phyloP scores from a whole-genome alignment of 2,113 vertebrate genomes.

The Psephotus haematonotus region DNA sequence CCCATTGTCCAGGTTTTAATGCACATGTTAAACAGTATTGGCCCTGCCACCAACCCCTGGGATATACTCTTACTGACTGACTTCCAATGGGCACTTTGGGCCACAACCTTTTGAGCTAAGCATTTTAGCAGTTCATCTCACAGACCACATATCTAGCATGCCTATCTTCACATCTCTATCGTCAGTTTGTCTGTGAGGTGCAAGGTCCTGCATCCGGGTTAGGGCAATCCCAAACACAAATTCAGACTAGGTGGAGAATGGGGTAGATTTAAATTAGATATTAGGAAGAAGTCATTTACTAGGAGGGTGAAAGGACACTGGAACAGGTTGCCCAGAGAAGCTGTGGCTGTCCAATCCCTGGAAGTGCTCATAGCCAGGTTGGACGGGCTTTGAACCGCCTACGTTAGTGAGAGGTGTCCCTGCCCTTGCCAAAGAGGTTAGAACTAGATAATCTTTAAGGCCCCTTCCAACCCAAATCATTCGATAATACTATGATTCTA shows the following conservation, averaged over 20 bases:
- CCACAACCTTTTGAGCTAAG: neutral
- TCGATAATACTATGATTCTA: neutral
- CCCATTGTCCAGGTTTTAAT: neutral
- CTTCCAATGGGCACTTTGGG: neutral
- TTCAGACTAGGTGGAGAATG: neutral
- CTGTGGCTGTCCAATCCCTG: neutral
- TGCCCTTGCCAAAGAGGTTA: neutral
- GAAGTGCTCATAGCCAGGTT: neutral
- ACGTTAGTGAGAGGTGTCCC: neutral
- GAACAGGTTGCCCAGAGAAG: neutral
- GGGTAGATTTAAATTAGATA: neutral
- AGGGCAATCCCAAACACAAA: neutral
- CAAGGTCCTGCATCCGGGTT: neutral
- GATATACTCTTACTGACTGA: neutral
- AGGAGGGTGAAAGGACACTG: neutral
- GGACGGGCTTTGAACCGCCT: neutral
- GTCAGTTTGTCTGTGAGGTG: neutral
- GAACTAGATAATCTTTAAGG: neutral
- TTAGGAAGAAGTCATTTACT: neutral
- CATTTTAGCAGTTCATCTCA: neutral
- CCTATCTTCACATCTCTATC: neutral
- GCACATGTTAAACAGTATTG: neutral
- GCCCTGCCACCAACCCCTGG: neutral
- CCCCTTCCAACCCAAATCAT: neutral
- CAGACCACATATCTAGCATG: neutral